Conservation (phyloP, 2,797 vertebrate genomes). For the Acipenser oxyrinchus region DNA sequence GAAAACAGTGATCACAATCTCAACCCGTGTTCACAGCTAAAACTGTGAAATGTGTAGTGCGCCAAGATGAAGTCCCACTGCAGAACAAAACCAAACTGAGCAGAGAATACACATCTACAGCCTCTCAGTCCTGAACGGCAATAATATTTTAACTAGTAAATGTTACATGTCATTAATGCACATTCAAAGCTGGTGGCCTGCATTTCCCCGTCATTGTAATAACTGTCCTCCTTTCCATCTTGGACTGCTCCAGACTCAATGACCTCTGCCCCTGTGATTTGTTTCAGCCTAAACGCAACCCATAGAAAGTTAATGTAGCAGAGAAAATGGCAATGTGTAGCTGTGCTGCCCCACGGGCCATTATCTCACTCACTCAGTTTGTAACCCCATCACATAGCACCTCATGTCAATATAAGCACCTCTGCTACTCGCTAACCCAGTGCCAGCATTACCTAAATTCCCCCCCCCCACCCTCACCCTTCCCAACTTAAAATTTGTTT, state of each 20-base stretch:
- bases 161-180: conserved; percentile 47
- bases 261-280: conserved; percentile 66
- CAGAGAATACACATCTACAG: conserved; percentile 2
- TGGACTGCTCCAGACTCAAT: conserved; percentile 43
- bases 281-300: conserved; percentile 50
- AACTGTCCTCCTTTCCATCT: conserved; percentile 45
- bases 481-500: too few relatives aligned
- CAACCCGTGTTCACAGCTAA: too few relatives aligned
- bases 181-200: conserved; percentile 49
- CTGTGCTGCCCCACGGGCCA: conserved; percentile 31
- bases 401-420: conserved; percentile 17
- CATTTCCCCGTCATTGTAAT: conserved; percentile 53
- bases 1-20: too few relatives aligned
- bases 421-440: conserved; percentile 1
- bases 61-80: too few relatives aligned
- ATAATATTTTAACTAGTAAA: conserved; percentile 48
- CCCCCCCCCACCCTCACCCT: too few relatives aligned
- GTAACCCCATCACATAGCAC: conserved; percentile 14
- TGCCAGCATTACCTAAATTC: neutral
- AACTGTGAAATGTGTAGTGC: too few relatives aligned
- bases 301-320: conserved; percentile 64
- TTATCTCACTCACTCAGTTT: conserved; percentile 32
- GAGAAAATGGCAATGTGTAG: conserved; percentile 54
- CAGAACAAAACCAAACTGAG: conserved; percentile 4
- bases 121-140: conserved; percentile 33